Conservation (phyloP, 2,797 vertebrate genomes). For the Clarias pachynema region DNA sequence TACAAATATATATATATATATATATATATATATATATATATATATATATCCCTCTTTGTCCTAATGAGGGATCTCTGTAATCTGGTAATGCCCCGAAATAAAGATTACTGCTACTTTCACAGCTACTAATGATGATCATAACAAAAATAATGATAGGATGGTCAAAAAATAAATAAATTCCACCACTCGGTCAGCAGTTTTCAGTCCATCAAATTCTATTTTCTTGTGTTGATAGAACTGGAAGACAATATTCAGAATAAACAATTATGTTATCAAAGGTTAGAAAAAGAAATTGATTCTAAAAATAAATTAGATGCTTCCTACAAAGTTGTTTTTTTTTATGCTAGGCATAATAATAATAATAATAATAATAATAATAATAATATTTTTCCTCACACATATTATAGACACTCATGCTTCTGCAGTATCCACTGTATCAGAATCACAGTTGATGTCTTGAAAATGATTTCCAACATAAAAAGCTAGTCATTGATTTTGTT, state of each 20-base stretch:
- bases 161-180: slow-evolving; percentile 69
- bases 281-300: slow-evolving; percentile 60
- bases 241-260: slow-evolving; percentile 83
- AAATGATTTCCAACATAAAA: slow-evolving; percentile 69
- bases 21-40: background rate
- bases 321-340: slow-evolving; percentile 40
- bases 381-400: slow-evolving; percentile 66
- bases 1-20: slow-evolving; percentile 67
- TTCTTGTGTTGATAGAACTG: slow-evolving; percentile 75
- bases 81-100: slow-evolving; percentile 78
- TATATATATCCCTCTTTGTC: slow-evolving; percentile 63
- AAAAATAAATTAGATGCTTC: slow-evolving; percentile 59
- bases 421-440: slow-evolving; percentile 72
- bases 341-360: slow-evolving; percentile 48
- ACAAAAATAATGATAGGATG: slow-evolving; percentile 72
- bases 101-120: slow-evolving; percentile 79
- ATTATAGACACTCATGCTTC: slow-evolving; percentile 75
- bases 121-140: slow-evolving; percentile 72
- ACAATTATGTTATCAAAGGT: slow-evolving; percentile 70
- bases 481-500: slow-evolving; percentile 70
- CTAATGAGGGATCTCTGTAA: slow-evolving; percentile 62
- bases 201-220: slow-evolving; percentile 68
- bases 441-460: slow-evolving; percentile 78
- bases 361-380: slow-evolving; percentile 59
- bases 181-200: slow-evolving; percentile 65